Conservation (phyloP, 2,888 invertebrate genomes). For the Protophormia terraenovae region DNA sequence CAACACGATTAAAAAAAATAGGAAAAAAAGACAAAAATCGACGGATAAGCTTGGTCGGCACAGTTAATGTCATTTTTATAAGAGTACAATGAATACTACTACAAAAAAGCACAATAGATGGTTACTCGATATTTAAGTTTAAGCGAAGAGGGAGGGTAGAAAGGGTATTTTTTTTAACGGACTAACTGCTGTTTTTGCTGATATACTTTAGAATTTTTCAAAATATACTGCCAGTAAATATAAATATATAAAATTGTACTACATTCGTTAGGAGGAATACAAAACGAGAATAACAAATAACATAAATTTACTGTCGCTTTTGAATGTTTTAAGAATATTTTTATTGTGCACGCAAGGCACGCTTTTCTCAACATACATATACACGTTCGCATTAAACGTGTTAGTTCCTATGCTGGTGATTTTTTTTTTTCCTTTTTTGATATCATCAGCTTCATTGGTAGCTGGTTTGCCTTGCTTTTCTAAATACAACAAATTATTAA, state of each 20-base stretch:
- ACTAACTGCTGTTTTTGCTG: not conserved
- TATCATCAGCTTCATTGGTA: not conserved
- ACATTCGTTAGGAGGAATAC: not conserved
- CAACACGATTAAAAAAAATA: not conserved
- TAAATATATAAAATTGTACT: not conserved
- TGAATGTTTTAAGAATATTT: constrained; percentile 54
- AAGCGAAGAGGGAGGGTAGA: not conserved
- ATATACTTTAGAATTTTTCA: constrained; percentile 25
- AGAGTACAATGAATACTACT: not conserved
- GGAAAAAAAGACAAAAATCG: not conserved
- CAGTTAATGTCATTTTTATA: constrained; percentile 49
- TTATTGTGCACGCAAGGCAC: constrained; percentile 67
- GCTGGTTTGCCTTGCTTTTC: not conserved
- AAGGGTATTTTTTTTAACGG: not conserved
- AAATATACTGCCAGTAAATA: not conserved
- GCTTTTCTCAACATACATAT: constrained; percentile 58
- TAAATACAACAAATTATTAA: constrained; percentile 49
- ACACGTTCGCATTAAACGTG: constrained; percentile 65
- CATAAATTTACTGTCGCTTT: constrained; percentile 58
- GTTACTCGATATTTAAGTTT: constrained; percentile 5
- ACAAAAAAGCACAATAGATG: constrained; percentile 4
- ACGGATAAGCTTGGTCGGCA: constrained; percentile 34
- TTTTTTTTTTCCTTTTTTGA: too few species aligned
- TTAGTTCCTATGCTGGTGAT: too few species aligned
- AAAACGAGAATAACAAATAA: constrained; percentile 52